Base-by-base conservation (phyloP, 2,113 vertebrate genomes). In the Chascanopsetta lugubris region DNA sequence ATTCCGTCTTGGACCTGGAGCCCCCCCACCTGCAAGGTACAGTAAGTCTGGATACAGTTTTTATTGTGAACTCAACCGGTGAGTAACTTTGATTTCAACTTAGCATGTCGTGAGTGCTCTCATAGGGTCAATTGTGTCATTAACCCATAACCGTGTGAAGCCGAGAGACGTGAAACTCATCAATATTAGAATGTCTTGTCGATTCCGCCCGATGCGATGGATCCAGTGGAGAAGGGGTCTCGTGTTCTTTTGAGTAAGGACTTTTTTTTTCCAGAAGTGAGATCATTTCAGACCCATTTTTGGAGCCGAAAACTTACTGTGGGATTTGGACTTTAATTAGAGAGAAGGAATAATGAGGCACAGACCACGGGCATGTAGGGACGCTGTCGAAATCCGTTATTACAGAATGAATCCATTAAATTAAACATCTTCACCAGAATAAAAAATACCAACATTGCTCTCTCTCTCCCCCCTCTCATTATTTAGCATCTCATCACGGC, bases 1-100 rank as follows among this genome's bases (percentile, higher is more conserved):
- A 69, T 45, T 45, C 74, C 11, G 22, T 62, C 40, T 54, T 70
- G 58, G 80, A 86, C 53, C 72, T 80, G 47, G 71, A 88, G 17
- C 74, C 69, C n/a, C 69, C n/a, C 4, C 30, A 77, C 27, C 73
- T 85, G 22, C 60, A 79, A 86, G 86, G 88, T 87, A 77, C 20
- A 55, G 49, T 73, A 29, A 53, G 18, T 65, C n/a, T 60, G 4
- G 3, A 30, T 42, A 18, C 7, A 53, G 27, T 36, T 43, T 51
- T 13, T 18, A 36, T 43, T 5, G 30, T 17, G 3, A 46, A n/a
- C n/a, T n/a, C n/a, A n/a, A n/a, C n/a, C n/a, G n/a, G n/a, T n/a
- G n/a, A n/a, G n/a, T n/a, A n/a, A n/a, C 18, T 38, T 21, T 1
- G 55, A 13, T 9, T 34, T n/a, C 10, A 29, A 18, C 20, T 22